Conservation (phyloP, 2,888 invertebrate species). For the Pseudolycoriella hygida region DNA sequence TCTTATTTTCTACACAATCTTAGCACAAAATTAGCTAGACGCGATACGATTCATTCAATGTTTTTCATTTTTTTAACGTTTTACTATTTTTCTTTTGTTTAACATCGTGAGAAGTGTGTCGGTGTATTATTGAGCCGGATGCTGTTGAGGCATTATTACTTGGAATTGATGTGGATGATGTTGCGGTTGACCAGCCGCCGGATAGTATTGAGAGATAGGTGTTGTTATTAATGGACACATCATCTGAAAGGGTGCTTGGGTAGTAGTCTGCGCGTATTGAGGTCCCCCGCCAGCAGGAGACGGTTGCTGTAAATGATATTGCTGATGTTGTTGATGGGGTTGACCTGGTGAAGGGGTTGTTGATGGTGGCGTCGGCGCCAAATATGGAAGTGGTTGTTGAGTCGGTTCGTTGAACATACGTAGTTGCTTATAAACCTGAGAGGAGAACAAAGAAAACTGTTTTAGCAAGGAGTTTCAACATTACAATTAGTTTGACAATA, state of each 20-base stretch:
- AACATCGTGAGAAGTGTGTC: no score
- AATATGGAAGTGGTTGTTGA: constrained; percentile 34
- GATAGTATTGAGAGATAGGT: constrained; percentile 24
- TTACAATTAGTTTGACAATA: no score
- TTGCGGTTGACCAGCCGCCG: constrained; percentile 23
- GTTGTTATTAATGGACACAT: constrained; percentile 39
- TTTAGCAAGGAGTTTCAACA: no score
- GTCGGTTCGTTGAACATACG: constrained; percentile 50
- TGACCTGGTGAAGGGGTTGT: constrained; percentile 37
- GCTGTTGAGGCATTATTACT: constrained; percentile 27
- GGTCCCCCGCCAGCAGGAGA: constrained; percentile 37
- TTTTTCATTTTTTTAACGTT: no score
- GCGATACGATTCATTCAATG: no score
- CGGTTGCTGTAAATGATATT: constrained; percentile 37
- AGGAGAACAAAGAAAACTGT: no score
- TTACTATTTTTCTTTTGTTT: no score
- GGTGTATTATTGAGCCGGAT: constrained; percentile 12
- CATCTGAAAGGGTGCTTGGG: constrained; percentile 36
- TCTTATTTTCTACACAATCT: no score
- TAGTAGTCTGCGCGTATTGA: constrained; percentile 27
- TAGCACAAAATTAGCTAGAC: no score
- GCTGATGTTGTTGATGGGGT: constrained; percentile 33
- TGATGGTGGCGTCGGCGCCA: constrained; percentile 36
- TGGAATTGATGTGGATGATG: constrained; percentile 26
- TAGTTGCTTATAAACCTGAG: constrained; percentile 24